phyloP scores from a whole-genome alignment of 2,888 invertebrate genomes.

The Tetanocera ferruginea region DNA sequence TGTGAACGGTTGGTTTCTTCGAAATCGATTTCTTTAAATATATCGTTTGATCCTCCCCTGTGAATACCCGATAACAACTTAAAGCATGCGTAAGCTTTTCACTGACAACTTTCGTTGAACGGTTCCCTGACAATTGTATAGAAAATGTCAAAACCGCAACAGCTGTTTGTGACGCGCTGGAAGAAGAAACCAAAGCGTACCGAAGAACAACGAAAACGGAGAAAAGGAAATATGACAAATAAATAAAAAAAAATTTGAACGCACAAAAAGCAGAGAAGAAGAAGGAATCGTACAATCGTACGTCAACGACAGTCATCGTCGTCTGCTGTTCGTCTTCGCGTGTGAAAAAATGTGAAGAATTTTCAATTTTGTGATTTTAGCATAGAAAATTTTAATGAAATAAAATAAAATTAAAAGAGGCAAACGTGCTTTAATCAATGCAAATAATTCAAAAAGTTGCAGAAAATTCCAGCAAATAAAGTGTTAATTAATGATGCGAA shows the following conservation, averaged over 20 bases:
- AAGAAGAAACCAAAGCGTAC: not conserved
- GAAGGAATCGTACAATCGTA: constrained; percentile 12
- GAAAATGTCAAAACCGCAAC: not conserved
- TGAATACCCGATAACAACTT: too few relatives aligned
- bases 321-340: constrained; percentile 4
- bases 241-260: not conserved
- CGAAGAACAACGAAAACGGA: not conserved
- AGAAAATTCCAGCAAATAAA: not conserved
- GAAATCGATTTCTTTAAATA: too few relatives aligned
- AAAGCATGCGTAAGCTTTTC: too few relatives aligned
- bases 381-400: not conserved
- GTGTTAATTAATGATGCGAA: not conserved
- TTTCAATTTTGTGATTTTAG: constrained; percentile 2
- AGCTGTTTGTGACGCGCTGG: not conserved
- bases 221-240: not conserved
- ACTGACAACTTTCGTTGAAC: too few relatives aligned
- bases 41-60: too few relatives aligned
- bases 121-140: not conserved
- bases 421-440: not conserved
- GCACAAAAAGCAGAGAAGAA: not conserved
- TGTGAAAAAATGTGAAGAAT: not conserved
- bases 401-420: not conserved
- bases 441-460: not conserved
- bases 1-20: too few relatives aligned
- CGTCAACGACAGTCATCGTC: constrained; percentile 21